A percentile compares a stretch with the other conserved stretches of the same genome.
phyloP scores from a whole-genome alignment of 2,113 vertebrate genomes.

The Emydocephalus ijimae region DNA sequence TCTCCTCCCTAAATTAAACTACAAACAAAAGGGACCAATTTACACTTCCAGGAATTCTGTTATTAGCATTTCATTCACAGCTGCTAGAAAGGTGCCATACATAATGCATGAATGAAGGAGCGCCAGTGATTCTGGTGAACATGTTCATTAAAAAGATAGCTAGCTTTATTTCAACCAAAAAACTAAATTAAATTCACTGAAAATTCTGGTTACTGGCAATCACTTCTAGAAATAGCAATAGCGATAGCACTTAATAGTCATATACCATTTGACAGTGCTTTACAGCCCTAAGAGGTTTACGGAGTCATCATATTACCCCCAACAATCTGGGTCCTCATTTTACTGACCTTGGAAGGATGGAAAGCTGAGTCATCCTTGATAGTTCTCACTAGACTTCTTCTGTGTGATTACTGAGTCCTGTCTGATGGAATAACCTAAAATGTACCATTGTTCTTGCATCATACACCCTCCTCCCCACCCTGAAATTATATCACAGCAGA shows the following conservation, averaged over 20 bases:
- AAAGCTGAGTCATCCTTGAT: no score
- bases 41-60: neutral
- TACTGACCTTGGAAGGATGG: no score
- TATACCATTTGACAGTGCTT: no score
- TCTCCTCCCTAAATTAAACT: neutral
- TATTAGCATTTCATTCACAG: neutral
- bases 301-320: no score
- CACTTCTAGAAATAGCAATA: neutral
- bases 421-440: neutral
- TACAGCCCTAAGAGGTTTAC: no score
- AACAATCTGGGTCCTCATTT: no score
- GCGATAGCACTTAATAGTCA: no score
- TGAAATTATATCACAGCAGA: neutral
- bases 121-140: neutral
- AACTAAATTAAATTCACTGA: neutral
- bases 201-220: neutral
- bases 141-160: neutral
- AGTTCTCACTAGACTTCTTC: neutral
- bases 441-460: neutral
- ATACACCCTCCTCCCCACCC: neutral
- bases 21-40: neutral
- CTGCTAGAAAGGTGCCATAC: neutral
- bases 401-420: neutral
- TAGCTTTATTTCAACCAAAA: neutral
- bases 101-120: neutral